Percentiles rank a stretch among this genome's conserved stretches.
These are phyloP conservation scores for Meiosimyza decipiens DNA, from an alignment of 2,888 invertebrate genomes.

Conservation along the genomic window DNA sequence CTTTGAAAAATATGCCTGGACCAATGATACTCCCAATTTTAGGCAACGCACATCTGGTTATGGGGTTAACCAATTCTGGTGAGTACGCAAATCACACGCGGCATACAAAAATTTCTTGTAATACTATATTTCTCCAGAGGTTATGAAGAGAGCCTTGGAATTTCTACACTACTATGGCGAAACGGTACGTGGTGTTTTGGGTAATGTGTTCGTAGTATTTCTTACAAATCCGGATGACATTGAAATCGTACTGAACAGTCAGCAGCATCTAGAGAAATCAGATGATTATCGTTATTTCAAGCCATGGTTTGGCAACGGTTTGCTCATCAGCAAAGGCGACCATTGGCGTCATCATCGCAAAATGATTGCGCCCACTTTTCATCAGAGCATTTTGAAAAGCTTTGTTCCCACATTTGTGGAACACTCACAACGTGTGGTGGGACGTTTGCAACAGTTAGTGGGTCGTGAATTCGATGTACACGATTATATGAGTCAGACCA, in stretches of 20 bases:
- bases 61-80: conserved; percentile 75
- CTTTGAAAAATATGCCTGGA: conserved; percentile 77
- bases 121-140: conserved; percentile 44
- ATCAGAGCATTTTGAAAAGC: conserved; percentile 83
- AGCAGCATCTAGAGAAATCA: conserved; percentile 80
- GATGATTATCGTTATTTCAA: conserved; percentile 80
- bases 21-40: conserved; percentile 75
- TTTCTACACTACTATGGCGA: conserved; percentile 68
- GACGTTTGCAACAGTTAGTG: conserved; percentile 73
- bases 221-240: conserved; percentile 77
- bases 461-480: conserved; percentile 80
- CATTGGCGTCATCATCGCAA: conserved; percentile 86
- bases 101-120: neutral
- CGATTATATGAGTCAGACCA: conserved; percentile 82
- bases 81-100: conserved; percentile 50
- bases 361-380: conserved; percentile 87
- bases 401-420: conserved; percentile 82
- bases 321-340: conserved; percentile 80
- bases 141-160: conserved; percentile 50
- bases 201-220: conserved; percentile 76
- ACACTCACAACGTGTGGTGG: conserved; percentile 77
- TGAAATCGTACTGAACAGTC: conserved; percentile 79
- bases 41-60: conserved; percentile 76
- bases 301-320: conserved; percentile 84
- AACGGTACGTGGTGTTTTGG: conserved; percentile 82